Percentiles rank a stretch among this genome's conserved stretches.
These are phyloP conservation scores for Hyles lineata DNA, from an alignment of 2,888 invertebrate species.

Conservation along the genomic window DNA sequence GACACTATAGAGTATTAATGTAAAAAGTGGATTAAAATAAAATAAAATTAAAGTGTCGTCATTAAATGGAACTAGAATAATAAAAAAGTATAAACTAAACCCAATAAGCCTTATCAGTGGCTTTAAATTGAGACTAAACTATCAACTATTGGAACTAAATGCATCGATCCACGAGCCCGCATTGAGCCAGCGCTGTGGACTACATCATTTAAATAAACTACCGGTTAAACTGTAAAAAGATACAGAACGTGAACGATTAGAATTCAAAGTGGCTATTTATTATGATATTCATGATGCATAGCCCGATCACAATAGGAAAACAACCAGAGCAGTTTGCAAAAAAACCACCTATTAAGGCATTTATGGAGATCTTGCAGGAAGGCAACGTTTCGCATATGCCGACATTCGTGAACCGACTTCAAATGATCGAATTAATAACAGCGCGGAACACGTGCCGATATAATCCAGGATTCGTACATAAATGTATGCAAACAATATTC, in stretches of 20 bases:
- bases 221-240: slow-evolving; percentile 17
- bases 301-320: slow-evolving; percentile 9
- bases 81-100: too few relatives aligned
- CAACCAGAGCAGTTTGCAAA: slow-evolving; percentile 5
- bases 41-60: too few relatives aligned
- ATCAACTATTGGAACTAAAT: not conserved
- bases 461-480: not conserved
- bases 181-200: not conserved
- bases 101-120: too few relatives aligned
- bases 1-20: too few relatives aligned
- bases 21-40: too few relatives aligned
- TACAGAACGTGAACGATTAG: slow-evolving; percentile 1
- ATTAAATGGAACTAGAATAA: too few relatives aligned
- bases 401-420: slow-evolving; percentile 59
- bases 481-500: slow-evolving; percentile 26
- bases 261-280: not conserved
- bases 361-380: slow-evolving; percentile 58
- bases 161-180: not conserved
- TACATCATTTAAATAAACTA: slow-evolving; percentile 8
- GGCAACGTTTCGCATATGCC: slow-evolving; percentile 56
- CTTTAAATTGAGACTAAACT: too few relatives aligned
- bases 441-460: slow-evolving; percentile 4
- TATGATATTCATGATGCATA: slow-evolving; percentile 10
- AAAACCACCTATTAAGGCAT: slow-evolving; percentile 37
- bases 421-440: slow-evolving; percentile 53